A percentile compares a stretch with the other conserved stretches of the same genome.
Conservation (phyloP, 2,888 invertebrate species). For the Xanthorhoe spadicearia region DNA sequence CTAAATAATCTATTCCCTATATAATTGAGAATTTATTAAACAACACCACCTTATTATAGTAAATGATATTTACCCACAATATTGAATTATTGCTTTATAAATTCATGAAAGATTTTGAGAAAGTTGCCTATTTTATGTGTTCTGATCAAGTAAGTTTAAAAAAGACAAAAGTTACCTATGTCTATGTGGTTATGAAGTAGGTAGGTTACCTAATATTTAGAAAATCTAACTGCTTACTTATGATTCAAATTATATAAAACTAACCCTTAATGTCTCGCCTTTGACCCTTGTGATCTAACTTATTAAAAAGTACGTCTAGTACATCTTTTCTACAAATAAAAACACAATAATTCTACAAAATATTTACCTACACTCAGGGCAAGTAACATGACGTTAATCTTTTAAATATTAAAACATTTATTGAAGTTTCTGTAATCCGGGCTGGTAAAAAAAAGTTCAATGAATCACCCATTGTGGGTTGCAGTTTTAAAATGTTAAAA, state of each 20-base stretch:
- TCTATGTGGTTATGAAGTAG: too few species aligned
- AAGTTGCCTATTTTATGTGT: too few species aligned
- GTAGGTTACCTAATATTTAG: too few species aligned
- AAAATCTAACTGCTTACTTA: too few species aligned
- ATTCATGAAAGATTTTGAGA: too few species aligned
- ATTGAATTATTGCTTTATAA: too few species aligned
- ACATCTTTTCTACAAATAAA: constrained; percentile 63
- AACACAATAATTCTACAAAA: constrained; percentile 55
- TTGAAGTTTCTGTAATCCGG: constrained; percentile 69
- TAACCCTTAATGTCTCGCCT: too few species aligned
- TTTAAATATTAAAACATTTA: constrained; percentile 84
- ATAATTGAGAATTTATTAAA: constrained; percentile 36
- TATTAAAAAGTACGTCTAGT: constrained; percentile 9
- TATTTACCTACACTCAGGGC: constrained; percentile 47
- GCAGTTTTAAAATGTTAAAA: constrained; percentile 83
- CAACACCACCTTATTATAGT: background rate
- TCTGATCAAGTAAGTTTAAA: too few species aligned
- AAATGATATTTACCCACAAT: too few species aligned
- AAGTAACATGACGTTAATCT: constrained; percentile 80
- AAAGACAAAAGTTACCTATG: too few species aligned
- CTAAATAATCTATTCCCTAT: constrained; percentile 50
- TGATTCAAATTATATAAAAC: too few species aligned
- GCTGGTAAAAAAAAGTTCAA: constrained; percentile 67
- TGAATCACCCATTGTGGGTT: constrained; percentile 74
- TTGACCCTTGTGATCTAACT: constrained; percentile 1